Conservation (phyloP, 1,140 invertebrate species). For the Asbolus verrucosus region DNA sequence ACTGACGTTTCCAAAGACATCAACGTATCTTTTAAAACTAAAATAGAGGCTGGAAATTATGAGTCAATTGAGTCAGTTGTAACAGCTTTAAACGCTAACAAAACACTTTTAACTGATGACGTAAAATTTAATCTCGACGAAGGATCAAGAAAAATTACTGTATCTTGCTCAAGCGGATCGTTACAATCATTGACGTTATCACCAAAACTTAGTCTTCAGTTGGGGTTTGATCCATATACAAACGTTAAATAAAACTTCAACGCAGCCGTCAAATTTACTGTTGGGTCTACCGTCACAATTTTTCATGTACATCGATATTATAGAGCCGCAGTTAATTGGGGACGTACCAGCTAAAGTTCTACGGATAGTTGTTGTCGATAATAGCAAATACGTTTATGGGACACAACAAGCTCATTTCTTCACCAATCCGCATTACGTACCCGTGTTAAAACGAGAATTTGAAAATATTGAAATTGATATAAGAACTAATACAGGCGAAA, state of each 20-base stretch:
- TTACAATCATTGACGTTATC: not conserved
- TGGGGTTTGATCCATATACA: not conserved
- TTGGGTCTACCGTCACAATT: too few relatives aligned
- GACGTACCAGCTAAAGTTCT: too few relatives aligned
- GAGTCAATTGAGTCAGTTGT: conserved; percentile 11
- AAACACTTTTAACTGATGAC: not conserved
- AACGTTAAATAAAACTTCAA: not conserved
- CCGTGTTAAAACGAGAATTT: too few relatives aligned
- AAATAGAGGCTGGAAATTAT: not conserved
- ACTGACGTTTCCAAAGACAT: too few relatives aligned
- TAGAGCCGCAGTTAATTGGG: too few relatives aligned
- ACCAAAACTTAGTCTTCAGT: conserved; percentile 8
- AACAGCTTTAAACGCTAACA: not conserved
- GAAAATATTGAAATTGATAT: conserved; percentile 12
- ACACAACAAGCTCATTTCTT: too few relatives aligned
- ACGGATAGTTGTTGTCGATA: not conserved
- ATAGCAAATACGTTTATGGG: too few relatives aligned
- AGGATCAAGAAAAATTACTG: not conserved
- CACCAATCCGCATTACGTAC: too few relatives aligned
- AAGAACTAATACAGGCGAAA: not conserved
- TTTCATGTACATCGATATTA: too few relatives aligned
- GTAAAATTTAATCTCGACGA: not conserved
- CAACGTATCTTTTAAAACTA: too few relatives aligned
- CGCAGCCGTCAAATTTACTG: too few relatives aligned
- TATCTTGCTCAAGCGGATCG: not conserved